Base-by-base conservation (phyloP, 1,140 invertebrate genomes). In the Philaenus spumarius region DNA sequence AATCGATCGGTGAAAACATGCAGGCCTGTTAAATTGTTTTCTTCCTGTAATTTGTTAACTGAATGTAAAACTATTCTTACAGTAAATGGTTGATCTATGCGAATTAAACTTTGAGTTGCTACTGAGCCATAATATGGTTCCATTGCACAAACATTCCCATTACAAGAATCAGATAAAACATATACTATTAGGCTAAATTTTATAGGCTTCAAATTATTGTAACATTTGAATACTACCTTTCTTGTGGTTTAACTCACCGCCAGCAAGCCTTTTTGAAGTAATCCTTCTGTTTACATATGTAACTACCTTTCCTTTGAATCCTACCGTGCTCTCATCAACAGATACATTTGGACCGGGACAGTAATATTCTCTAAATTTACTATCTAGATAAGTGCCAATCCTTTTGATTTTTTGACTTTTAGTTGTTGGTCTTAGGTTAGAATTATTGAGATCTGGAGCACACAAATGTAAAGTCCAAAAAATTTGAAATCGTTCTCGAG, bases 211-310 rank as follows among this genome's bases (percentile, higher is more conserved):
- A 45, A n/a, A 12, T 56, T 43, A 20, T 56, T 56, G 24, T 56
- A 56, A 12, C 39, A 34, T 19, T 56, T 56, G 54, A 56, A 56
- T 7, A n/a, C n/a, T n/a, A n/a, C n/a, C n/a, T n/a, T n/a, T n/a
- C n/a, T n/a, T n/a, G n/a, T n/a, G n/a, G n/a, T n/a, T n/a, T n/a
- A n/a, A n/a, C n/a, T n/a, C n/a, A n/a, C n/a, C n/a, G n/a, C n/a
- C n/a, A n/a, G n/a, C n/a, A n/a, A n/a, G n/a, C n/a, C n/a, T n/a
- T n/a, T n/a, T n/a, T n/a, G n/a, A n/a, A n/a, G n/a, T n/a, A n/a
- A n/a, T n/a, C n/a, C n/a, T n/a, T n/a, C n/a, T n/a, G n/a, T n/a
- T n/a, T n/a, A n/a, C n/a, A n/a, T n/a, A n/a, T n/a, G n/a, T n/a
- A n/a, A 46, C n/a, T 14, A 56, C 30, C 26, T 39, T 20, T 11